Conservation (phyloP, 2,888 invertebrate species). For the Isotomurus palustris region DNA sequence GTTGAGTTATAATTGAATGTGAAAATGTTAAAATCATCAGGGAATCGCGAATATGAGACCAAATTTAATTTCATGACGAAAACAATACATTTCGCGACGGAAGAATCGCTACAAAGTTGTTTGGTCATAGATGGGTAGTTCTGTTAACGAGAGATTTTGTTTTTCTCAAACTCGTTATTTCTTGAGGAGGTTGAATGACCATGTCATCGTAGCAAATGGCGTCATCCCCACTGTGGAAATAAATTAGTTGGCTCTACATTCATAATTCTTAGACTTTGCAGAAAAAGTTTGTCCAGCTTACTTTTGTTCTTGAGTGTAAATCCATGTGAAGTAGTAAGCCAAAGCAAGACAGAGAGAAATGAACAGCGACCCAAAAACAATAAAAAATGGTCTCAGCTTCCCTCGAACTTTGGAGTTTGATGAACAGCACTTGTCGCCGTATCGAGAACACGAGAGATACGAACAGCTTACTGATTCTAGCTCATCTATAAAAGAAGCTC, state of each 20-base stretch:
- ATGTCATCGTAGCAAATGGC: slow-evolving; percentile 26
- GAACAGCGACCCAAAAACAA: slow-evolving; percentile 45
- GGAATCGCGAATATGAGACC: no score
- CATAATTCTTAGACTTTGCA: no score
- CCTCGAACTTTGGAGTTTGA: slow-evolving; percentile 36
- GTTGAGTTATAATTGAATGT: no score
- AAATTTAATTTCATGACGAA: no score
- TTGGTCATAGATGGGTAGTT: slow-evolving; percentile 29
- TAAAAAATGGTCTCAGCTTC: slow-evolving; percentile 44
- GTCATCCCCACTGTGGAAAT: slow-evolving; percentile 14
- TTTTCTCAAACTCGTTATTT: slow-evolving; percentile 15
- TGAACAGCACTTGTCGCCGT: slow-evolving; percentile 44
- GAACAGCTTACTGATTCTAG: slow-evolving; percentile 46
- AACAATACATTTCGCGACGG: no score
- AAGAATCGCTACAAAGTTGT: no score
- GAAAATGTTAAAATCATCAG: no score
- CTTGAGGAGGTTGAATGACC: neutral
- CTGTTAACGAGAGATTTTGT: slow-evolving; percentile 21
- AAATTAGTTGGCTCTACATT: no score
- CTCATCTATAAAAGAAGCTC: slow-evolving; percentile 32
- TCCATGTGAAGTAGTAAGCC: slow-evolving; percentile 46
- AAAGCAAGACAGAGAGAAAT: slow-evolving; percentile 45
- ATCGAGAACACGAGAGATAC: slow-evolving; percentile 45
- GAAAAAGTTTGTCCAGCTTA: neutral
- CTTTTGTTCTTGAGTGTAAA: slow-evolving; percentile 44